Base-by-base conservation (phyloP, 2,888 invertebrate genomes). In the Leptinotarsa peninsularis region DNA sequence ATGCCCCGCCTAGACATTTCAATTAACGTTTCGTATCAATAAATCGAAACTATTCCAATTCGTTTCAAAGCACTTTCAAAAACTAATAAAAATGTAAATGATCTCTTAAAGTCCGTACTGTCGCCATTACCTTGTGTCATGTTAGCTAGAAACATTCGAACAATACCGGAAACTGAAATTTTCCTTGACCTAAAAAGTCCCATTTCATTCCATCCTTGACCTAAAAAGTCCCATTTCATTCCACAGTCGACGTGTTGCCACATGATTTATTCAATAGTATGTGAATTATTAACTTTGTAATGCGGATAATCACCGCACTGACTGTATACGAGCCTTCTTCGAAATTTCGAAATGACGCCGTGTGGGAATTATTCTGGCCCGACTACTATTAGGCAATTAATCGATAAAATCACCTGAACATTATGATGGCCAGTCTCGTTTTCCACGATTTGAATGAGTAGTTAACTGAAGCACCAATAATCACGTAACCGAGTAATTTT, bases 161-260 rank as follows among this genome's bases (percentile, higher is more conserved):
- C 73, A 74, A 52, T 74, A 78, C 79, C 80, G 80, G 80, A 80
- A 80, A 80, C 76, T 76, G 73, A 76, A 72, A 72, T 75, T 76
- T 78, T 76, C 80, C 80, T 79, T 80, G 80, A 80, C 80, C 80
- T 68, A 79, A 80, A 80, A 80, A 78, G 74, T 76, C 73, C 75
- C 73, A 77, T 76, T 77, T 72, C 76, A 74, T 76, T 78, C 69
- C 71, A 77, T 76, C 80, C 80, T 79, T 80, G 80, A 80, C 80
- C 80, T 68, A 79, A 80, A 80, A 80, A 78, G 74, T 76, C 73
- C 75, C 73, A 77, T 76, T 77, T 72, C 76, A 74, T 76, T 78
- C 69, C 71, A 77, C 60, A 49, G 66, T 71, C 71, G 71, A 72
- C 72, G 71, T 74, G 75, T 79, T 79, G 72, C 77, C 73, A 76